Conservation (phyloP, 2,888 invertebrate species). For the Chloroclysta siterata region DNA sequence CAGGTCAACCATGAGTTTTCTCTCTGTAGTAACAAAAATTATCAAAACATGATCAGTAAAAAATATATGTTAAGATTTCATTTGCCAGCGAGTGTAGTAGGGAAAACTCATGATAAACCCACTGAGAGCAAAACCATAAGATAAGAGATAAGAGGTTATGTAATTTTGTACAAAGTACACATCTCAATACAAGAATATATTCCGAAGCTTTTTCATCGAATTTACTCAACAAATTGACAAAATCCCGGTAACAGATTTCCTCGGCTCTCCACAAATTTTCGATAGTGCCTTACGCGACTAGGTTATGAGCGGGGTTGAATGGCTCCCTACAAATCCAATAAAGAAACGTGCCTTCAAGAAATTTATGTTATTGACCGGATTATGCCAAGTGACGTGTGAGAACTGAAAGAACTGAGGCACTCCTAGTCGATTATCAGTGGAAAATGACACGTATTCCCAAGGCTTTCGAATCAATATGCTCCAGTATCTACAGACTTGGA, state of each 20-base stretch:
- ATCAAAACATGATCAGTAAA: too few species aligned
- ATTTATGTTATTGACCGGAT: constrained; percentile 83
- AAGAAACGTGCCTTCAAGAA: constrained; percentile 75
- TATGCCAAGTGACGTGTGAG: constrained; percentile 76
- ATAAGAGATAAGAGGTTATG: neutral
- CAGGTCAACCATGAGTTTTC: too few species aligned
- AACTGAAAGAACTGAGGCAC: constrained; percentile 35
- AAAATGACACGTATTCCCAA: constrained; percentile 11
- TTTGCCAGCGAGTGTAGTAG: too few species aligned
- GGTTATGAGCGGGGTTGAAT: constrained; percentile 68
- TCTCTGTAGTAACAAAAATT: too few species aligned
- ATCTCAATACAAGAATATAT: constrained; percentile 10
- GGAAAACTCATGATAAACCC: too few species aligned
- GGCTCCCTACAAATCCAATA: constrained; percentile 78
- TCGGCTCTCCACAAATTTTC: constrained; percentile 58
- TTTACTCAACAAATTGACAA: constrained; percentile 41
- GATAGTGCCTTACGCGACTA: constrained; percentile 63
- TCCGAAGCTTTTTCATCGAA: constrained; percentile 22
- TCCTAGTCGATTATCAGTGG: neutral
- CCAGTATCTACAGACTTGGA: neutral
- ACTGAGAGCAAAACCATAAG: too few species aligned
- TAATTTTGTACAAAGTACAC: neutral
- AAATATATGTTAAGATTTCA: too few species aligned
- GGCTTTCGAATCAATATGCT: constrained; percentile 4
- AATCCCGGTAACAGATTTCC: constrained; percentile 56